These are phyloP conservation scores for Brotula barbata DNA, from an alignment of 2,797 vertebrate genomes.

Conservation along the genomic window DNA sequence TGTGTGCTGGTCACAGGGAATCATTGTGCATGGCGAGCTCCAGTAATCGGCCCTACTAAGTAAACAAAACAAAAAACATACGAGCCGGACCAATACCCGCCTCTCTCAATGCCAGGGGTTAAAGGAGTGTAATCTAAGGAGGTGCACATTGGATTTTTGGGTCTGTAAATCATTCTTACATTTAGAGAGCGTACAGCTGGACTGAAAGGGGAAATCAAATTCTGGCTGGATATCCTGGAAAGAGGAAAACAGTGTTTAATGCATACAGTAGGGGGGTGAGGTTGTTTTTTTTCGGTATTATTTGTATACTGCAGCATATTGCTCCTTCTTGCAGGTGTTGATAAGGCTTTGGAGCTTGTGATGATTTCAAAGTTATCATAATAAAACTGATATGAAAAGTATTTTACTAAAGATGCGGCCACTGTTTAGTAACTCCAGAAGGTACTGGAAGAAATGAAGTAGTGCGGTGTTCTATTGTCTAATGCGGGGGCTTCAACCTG, in stretches of 20 bases:
- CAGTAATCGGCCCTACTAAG: constrained; percentile 15
- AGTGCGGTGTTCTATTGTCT: constrained; percentile 6
- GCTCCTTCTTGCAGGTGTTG: neutral
- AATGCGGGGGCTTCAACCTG: too few species aligned
- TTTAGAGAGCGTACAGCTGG: neutral
- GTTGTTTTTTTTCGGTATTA: neutral
- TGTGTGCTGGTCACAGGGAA: constrained; percentile 17
- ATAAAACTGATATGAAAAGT: neutral
- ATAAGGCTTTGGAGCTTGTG: neutral
- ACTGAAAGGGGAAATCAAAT: constrained; percentile 7
- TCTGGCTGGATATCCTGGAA: neutral
- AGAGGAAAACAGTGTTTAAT: neutral
- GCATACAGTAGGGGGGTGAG: neutral
- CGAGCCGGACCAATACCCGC: neutral
- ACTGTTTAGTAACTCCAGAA: constrained; percentile 15
- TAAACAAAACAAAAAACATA: neutral
- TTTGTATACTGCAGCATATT: neutral
- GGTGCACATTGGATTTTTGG: constrained; percentile 12
- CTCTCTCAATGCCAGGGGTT: neutral
- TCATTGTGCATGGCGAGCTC: constrained; percentile 2
- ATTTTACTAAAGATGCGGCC: neutral
- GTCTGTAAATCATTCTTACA: constrained; percentile 18
- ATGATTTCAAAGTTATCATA: constrained; percentile 6
- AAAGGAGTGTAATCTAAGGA: neutral
- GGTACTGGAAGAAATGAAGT: constrained; percentile 19